Evolutionary conservation across 92 coral and sea anemone species (phyloP), one percentile per base, ranked within the genome.

Genomic region (Porites rus): DNA sequence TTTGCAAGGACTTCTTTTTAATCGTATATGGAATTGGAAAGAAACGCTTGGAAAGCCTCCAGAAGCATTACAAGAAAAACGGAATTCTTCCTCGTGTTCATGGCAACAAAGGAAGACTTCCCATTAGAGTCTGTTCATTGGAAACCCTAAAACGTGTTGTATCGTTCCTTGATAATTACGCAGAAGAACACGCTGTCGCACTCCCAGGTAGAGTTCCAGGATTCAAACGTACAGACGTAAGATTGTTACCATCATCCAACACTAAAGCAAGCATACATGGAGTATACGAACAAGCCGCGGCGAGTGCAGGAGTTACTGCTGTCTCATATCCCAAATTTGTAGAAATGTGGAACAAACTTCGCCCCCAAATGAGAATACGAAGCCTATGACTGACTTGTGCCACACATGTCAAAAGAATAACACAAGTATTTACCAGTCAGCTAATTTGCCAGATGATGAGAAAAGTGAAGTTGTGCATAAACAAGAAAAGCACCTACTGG

Each of bases 321-420:
- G 87, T 82, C 11, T 76, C 86, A 46, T 92, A 89, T 79, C 68
- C 89, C 19, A 90, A 77, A 77, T 92, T 86, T 73, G 63, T 86
- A 53, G 53, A 43, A 52, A 76, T 92, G 46, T 81, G 86, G 91
- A 76, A 72, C 12, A 66, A 84, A 61, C 75, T 84, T 16, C 74
- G 68, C 60, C 82, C 87, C 17, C 71, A 20, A 22, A 69, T 79
- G n/a, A 51, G 78, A 59, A 73, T 22, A 80, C 71, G 73, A 88
- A 70, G 10, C 88, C 91, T 18, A 88, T 67, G 88, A 88, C 78
- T 21, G 88, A 88, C 65, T 28, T 88, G 9, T 88, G 91, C 43
- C 38, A 64, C 17, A 88, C 84, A 9, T 88, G 79, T 50, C 91
- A 88, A 74, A 64, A 52, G 50, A 87, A 87, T 52, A 73, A 80